Conservation (phyloP, 2,888 invertebrate genomes). For the Tenthredo amoena region DNA sequence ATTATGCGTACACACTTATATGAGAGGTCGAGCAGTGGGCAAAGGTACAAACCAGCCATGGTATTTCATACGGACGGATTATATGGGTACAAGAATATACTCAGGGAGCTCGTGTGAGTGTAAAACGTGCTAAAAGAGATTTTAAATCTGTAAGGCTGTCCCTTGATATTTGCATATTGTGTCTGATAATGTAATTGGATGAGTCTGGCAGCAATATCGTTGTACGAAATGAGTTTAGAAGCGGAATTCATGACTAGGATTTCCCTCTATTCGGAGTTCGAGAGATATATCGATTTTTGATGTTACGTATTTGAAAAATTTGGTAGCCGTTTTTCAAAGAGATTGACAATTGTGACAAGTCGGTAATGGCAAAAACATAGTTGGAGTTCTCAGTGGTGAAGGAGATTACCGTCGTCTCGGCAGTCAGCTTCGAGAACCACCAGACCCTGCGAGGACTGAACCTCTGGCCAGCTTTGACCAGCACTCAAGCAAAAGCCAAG, state of each 20-base stretch:
- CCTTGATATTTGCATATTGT: not conserved
- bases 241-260: not conserved
- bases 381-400: constrained; percentile 29
- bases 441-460: constrained; percentile 37
- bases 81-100: constrained; percentile 16
- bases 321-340: constrained; percentile 6
- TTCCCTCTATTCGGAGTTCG: not conserved
- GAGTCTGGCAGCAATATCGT: not conserved
- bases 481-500: constrained; percentile 47
- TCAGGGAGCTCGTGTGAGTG: not conserved
- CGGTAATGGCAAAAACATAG: constrained; percentile 23
- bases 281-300: not conserved
- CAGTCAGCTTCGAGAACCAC: constrained; percentile 27
- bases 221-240: not conserved
- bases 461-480: constrained; percentile 39
- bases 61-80: constrained; percentile 35
- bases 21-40: constrained; percentile 26
- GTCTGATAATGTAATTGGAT: constrained; percentile 10
- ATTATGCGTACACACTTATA: constrained; percentile 37
- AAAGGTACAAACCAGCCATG: constrained; percentile 17
- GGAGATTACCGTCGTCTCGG: constrained; percentile 34
- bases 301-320: not conserved
- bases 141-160: constrained; percentile 29
- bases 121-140: not conserved
- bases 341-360: constrained; percentile 39